Evolutionary conservation across 2,888 invertebrate genomes (phyloP).

Genomic region (Cerceris ruficornis): DNA sequence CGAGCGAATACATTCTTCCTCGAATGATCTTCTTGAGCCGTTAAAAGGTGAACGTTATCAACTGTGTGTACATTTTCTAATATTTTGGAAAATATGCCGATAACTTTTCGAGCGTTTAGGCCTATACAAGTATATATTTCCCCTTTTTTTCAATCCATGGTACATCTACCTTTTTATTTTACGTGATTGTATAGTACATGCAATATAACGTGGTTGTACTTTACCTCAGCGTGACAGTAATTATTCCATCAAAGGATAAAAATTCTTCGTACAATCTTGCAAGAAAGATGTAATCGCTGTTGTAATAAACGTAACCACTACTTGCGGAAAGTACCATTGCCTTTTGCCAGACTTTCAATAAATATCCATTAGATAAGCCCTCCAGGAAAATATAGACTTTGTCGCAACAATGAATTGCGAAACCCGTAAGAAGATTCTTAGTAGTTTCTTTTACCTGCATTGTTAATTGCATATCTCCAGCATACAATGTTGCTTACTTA

Average conservation of each 20-base stretch:
- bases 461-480: too few relatives aligned
- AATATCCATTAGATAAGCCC: constrained; percentile 39
- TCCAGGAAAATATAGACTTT: constrained; percentile 47
- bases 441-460: background rate
- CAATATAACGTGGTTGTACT: background rate
- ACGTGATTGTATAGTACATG: background rate
- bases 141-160: too few relatives aligned
- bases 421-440: constrained; percentile 40
- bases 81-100: too few relatives aligned
- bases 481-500: too few relatives aligned
- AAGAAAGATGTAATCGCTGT: constrained; percentile 37
- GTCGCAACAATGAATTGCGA: constrained; percentile 24
- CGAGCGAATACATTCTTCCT: too few relatives aligned
- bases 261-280: constrained; percentile 38
- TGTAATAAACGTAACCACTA: constrained; percentile 30
- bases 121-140: too few relatives aligned
- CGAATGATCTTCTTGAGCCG: too few relatives aligned
- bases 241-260: constrained; percentile 18
- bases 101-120: too few relatives aligned
- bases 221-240: constrained; percentile 39
- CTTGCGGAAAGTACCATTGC: background rate
- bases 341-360: constrained; percentile 37
- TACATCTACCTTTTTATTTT: too few relatives aligned
- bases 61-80: too few relatives aligned
- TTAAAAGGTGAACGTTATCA: too few relatives aligned